These are phyloP conservation scores for Cephus runcator DNA, from an alignment of 2,888 invertebrate species.

Conservation along the genomic window DNA sequence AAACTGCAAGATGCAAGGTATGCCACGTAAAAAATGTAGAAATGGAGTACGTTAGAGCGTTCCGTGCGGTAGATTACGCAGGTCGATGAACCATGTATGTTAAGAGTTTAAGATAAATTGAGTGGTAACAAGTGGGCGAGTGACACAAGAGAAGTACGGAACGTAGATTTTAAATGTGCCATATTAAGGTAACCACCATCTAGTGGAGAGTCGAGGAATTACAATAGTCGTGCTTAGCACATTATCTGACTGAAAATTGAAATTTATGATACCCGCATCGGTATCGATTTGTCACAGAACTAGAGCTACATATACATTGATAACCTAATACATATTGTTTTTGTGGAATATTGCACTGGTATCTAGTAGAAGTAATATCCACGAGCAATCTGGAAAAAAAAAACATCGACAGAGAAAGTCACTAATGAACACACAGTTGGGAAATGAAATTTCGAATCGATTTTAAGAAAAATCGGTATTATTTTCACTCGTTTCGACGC, in stretches of 20 bases:
- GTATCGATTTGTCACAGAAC: neutral
- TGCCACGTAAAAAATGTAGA: neutral
- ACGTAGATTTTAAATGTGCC: neutral
- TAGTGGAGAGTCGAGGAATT: neutral
- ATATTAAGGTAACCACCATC: neutral
- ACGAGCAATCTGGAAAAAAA: neutral
- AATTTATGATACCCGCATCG: neutral
- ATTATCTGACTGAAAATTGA: neutral
- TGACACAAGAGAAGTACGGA: neutral
- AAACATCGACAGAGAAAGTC: neutral
- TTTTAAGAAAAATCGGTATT: neutral
- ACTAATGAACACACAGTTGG: neutral
- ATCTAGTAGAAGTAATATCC: neutral
- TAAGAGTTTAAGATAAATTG: neutral
- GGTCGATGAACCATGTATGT: neutral
- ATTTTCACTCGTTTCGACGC: neutral
- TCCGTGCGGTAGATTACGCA: slow-evolving; percentile 17
- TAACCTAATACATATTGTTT: neutral
- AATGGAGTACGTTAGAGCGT: neutral
- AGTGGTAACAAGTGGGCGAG: neutral
- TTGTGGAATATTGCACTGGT: neutral
- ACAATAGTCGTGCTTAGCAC: neutral
- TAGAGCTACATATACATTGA: neutral
- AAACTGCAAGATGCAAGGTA: slow-evolving; percentile 46
- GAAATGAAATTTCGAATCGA: neutral